Base-by-base conservation (phyloP, 2,113 vertebrate genomes). In the Halcyon senegalensis region DNA sequence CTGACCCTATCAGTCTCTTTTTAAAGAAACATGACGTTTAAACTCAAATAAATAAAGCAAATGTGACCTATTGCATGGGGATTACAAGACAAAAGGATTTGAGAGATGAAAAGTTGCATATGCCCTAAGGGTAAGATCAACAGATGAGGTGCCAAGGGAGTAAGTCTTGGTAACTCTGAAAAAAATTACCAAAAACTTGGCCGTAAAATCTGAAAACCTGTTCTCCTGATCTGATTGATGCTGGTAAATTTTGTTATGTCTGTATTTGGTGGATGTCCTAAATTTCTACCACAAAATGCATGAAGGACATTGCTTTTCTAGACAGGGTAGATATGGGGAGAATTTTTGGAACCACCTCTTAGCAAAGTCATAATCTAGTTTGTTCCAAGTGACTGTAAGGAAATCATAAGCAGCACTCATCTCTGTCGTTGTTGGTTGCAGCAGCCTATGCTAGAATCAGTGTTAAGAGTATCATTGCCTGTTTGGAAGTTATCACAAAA, bases 41-140 rank as follows among this genome's bases (percentile, higher is more conserved):
- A 94, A 69, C 44, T 80, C 77, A 89, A 84, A 93, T 28, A 93
- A 94, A 89, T 55, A 89, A 94, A 84, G 66, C 27, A 82, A 79
- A 94, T 82, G 35, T 62, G 74, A 84, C 16, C 84, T 28, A 82
- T 48, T 85, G 46, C 62, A 82, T 23, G 62, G 62, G 23, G 56
- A 89, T 72, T 89, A 78, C 28, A 60, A 82, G 58, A 75, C 78
- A 90, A 90, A 95, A 90, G 55, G 63, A 91, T 87, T 35, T 81
- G 64, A 64, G 64, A 93, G 91, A 78, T 79, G 39, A 43, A 48
- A 91, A 80, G 20, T 20, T 94, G 43, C 20, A 9, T 43, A 50
- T 82, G 56, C 60, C 90, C 77, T 16, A n/a, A 74, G 75, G 63
- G 46, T 23, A 78, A 89, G 19, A 63, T 75, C 41, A 82, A 77